A percentile compares a stretch with the other conserved stretches of the same genome.
Evolutionary conservation across 2,888 invertebrate species (phyloP).

Genomic region (Theristus sp.): DNA sequence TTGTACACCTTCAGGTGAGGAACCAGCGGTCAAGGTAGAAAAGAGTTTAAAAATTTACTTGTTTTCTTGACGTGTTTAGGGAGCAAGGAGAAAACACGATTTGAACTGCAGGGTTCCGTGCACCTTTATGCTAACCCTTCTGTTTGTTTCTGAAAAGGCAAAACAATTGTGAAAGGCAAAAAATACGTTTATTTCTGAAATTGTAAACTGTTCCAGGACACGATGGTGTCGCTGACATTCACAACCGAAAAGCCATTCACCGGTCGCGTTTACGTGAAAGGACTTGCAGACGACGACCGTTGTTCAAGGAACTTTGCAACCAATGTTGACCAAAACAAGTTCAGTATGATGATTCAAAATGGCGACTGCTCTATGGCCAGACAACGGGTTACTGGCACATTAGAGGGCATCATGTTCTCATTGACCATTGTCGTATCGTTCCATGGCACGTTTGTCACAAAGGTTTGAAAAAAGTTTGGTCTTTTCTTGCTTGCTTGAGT

Average conservation of each 20-base stretch:
- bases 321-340: slow-evolving; percentile 19
- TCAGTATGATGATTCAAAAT: slow-evolving; percentile 17
- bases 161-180: too few relatives aligned
- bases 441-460: slow-evolving; percentile 20
- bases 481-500: too few relatives aligned
- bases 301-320: slow-evolving; percentile 19
- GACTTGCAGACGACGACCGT: slow-evolving; percentile 21
- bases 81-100: too few relatives aligned
- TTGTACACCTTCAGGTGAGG: too few relatives aligned
- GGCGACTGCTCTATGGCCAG: slow-evolving; percentile 23
- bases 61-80: too few relatives aligned
- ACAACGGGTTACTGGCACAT: slow-evolving; percentile 19
- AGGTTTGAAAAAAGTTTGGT: slow-evolving; percentile 2
- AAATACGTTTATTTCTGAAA: too few relatives aligned
- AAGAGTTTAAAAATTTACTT: too few relatives aligned
- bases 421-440: slow-evolving; percentile 23
- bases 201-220: slow-evolving; percentile 20
- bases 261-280: slow-evolving; percentile 16
- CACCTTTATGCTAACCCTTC: too few relatives aligned
- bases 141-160: too few relatives aligned
- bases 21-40: too few relatives aligned
- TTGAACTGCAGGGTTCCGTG: too few relatives aligned
- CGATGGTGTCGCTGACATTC: slow-evolving; percentile 20
- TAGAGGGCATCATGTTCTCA: slow-evolving; percentile 22
- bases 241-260: slow-evolving; percentile 24